phyloP scores from a whole-genome alignment of 2,888 invertebrate genomes.

The Polietes domitor region DNA sequence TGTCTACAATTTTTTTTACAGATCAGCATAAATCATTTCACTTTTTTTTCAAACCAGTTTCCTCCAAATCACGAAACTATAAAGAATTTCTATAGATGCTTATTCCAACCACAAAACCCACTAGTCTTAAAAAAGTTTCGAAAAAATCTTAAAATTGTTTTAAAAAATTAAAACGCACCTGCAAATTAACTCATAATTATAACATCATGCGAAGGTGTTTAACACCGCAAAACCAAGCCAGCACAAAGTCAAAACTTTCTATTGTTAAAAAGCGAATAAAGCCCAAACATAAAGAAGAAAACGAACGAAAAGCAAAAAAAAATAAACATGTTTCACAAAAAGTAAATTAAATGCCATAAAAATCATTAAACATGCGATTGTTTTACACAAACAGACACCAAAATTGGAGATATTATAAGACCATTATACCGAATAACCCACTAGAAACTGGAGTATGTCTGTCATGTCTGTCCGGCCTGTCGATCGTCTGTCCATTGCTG shows the following conservation, averaged over 20 bases:
- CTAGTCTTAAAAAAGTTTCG: too few relatives aligned
- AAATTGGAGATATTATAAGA: slow-evolving; percentile 48
- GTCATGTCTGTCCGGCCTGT: neutral
- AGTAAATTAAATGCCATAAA: slow-evolving; percentile 28
- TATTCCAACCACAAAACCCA: too few relatives aligned
- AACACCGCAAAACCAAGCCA: slow-evolving; percentile 3
- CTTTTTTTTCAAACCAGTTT: too few relatives aligned
- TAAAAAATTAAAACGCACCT: slow-evolving; percentile 12
- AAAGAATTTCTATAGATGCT: too few relatives aligned
- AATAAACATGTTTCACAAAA: slow-evolving; percentile 33
- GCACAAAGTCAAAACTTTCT: slow-evolving; percentile 20
- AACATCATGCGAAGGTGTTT: slow-evolving; percentile 52
- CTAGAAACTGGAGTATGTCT: neutral
- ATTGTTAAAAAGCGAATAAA: slow-evolving; percentile 3
- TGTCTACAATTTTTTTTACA: too few relatives aligned
- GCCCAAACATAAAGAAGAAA: neutral
- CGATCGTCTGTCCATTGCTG: neutral
- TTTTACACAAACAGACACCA: slow-evolving; percentile 11
- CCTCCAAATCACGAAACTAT: too few relatives aligned
- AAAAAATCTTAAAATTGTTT: neutral
- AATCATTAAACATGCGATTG: slow-evolving; percentile 50
- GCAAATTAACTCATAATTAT: slow-evolving; percentile 49
- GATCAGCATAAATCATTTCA: too few relatives aligned
- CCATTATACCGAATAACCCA: neutral
- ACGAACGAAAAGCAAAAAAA: slow-evolving; percentile 8